Percentiles rank a stretch among this genome's conserved stretches.
Evolutionary conservation across 2,888 invertebrate species (phyloP).

Genomic region (Plebejus anna): DNA sequence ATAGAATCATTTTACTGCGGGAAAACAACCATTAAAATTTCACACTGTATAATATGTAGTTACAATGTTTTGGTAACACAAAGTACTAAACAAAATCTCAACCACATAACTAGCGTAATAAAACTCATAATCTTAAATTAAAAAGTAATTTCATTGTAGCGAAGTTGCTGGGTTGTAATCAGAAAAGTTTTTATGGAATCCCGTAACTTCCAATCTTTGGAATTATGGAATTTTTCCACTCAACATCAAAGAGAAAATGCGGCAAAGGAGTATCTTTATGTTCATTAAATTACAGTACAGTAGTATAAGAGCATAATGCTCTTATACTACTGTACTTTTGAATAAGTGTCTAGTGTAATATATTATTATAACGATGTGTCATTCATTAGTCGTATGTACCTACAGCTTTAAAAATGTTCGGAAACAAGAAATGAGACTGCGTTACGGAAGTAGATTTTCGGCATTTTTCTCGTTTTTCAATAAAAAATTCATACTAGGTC

Average conservation of each 20-base stretch:
- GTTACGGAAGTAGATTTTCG: too few species aligned
- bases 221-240: conserved; percentile 24
- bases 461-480: too few species aligned
- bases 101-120: not conserved
- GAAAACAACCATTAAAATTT: too few species aligned
- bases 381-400: too few species aligned
- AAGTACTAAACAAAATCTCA: not conserved
- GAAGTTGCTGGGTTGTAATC: conserved; percentile 16
- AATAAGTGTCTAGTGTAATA: not conserved
- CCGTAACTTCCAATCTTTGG: conserved; percentile 5
- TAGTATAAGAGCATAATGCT: too few species aligned
- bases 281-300: not conserved
- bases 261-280: not conserved
- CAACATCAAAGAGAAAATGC: conserved; percentile 7
- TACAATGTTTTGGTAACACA: not conserved
- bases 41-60: too few species aligned
- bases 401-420: too few species aligned
- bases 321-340: not conserved
- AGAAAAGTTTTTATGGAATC: conserved; percentile 25
- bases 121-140: conserved; percentile 26
- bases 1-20: too few species aligned
- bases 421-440: too few species aligned
- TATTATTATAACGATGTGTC: too few species aligned
- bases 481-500: not conserved
- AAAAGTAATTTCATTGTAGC: conserved; percentile 24